Conservation (phyloP, 2,888 invertebrate genomes). For the Chymomyza fuscimana region DNA sequence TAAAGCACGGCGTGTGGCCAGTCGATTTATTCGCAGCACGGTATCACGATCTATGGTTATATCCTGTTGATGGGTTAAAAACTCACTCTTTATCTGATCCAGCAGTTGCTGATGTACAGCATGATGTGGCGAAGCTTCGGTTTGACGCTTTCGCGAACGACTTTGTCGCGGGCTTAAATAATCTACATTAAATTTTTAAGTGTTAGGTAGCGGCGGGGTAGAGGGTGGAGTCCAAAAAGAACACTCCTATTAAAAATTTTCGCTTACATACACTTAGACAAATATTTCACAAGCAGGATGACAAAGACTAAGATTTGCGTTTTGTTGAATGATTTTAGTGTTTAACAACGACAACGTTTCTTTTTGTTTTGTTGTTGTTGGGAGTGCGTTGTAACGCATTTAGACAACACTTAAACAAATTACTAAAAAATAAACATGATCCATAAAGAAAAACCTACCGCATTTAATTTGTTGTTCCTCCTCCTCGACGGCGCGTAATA, state of each 20-base stretch:
- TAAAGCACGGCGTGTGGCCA: slow-evolving; percentile 73
- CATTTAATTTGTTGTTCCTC: slow-evolving; percentile 85
- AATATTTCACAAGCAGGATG: background rate
- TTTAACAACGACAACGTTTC: slow-evolving; percentile 23
- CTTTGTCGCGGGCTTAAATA: slow-evolving; percentile 65
- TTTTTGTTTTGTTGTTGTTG: slow-evolving; percentile 25
- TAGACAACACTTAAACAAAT: slow-evolving; percentile 10
- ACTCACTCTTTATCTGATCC: slow-evolving; percentile 74
- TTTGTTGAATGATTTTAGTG: slow-evolving; percentile 48
- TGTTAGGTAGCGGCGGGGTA: slow-evolving; percentile 25
- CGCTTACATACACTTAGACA: background rate
- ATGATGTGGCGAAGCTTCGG: slow-evolving; percentile 45
- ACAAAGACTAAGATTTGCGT: slow-evolving; percentile 10
- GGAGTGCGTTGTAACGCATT: slow-evolving; percentile 14
- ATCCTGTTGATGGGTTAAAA: slow-evolving; percentile 72
- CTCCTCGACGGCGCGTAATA: slow-evolving; percentile 91
- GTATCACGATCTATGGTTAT: slow-evolving; percentile 78
- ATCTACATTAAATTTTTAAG: background rate
- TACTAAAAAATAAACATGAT: background rate
- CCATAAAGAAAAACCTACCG: slow-evolving; percentile 80
- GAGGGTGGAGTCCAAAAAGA: slow-evolving; percentile 9
- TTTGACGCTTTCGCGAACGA: slow-evolving; percentile 71
- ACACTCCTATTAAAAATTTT: background rate
- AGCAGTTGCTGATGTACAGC: slow-evolving; percentile 72
- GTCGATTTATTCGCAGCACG: slow-evolving; percentile 78